Evolutionary conservation across 92 coral and sea anemone genomes (phyloP).

Genomic region (Heteractis magnifica): DNA sequence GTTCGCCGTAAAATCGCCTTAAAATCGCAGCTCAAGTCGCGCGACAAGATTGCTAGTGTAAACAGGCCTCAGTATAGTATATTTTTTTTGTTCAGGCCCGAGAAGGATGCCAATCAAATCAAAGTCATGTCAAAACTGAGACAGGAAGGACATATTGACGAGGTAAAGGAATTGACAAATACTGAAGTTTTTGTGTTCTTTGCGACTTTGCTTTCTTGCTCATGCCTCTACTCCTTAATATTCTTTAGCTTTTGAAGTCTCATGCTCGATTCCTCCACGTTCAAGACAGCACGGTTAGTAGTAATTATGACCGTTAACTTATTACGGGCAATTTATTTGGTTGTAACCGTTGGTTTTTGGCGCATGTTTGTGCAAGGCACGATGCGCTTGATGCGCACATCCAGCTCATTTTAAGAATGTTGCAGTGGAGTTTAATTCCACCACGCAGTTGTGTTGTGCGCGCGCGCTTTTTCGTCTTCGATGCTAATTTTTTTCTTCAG

Average conservation of each 20-base stretch:
- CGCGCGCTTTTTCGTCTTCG: neutral
- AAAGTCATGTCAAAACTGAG: conserved; percentile 90
- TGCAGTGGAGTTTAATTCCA: no score
- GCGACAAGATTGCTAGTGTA: no score
- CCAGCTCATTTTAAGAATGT: no score
- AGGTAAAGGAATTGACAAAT: conserved; percentile 49
- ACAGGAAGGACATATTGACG: conserved; percentile 87
- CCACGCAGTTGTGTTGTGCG: no score
- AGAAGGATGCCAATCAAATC: conserved; percentile 73
- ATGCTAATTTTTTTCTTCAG: neutral
- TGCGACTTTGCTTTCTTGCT: neutral
- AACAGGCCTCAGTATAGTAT: no score
- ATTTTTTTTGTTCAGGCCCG: conserved; percentile 55
- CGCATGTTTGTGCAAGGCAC: neutral
- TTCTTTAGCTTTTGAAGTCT: conserved; percentile 71
- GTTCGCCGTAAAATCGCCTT: no score
- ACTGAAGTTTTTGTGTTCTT: neutral
- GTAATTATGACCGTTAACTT: neutral
- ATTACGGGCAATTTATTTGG: neutral
- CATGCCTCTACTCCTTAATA: neutral
- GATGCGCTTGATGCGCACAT: neutral
- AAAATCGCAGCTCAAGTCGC: no score
- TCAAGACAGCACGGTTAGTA: conserved; percentile 83
- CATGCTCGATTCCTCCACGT: conserved; percentile 91
- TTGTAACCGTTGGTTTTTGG: neutral